Percentiles rank a stretch among this genome's conserved stretches.
phyloP scores from a whole-genome alignment of 1,140 invertebrate species.

The Drosophila asahinai region DNA sequence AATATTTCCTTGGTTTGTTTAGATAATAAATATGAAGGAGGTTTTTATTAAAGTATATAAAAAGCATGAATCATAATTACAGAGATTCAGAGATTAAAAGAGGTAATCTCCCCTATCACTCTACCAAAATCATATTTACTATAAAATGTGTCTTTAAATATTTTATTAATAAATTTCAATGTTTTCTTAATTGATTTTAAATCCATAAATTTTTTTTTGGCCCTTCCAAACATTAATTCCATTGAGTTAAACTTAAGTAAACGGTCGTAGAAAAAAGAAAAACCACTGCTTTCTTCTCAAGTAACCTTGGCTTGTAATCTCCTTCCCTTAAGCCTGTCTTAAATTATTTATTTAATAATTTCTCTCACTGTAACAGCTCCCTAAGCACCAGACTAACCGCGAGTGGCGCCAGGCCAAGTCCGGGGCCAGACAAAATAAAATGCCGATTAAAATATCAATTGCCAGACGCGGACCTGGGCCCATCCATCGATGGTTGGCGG shows the following conservation, averaged over 20 bases:
- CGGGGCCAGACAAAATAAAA: constrained; percentile 69
- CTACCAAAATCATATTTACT: no score
- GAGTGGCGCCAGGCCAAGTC: constrained; percentile 54
- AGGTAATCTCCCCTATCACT: no score
- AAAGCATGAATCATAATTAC: no score
- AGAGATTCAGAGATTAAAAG: no score
- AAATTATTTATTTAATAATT: not conserved
- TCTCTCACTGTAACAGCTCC: constrained; percentile 44
- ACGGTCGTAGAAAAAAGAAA: no score
- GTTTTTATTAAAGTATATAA: not conserved
- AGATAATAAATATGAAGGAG: no score
- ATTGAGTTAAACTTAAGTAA: no score
- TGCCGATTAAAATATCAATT: constrained; percentile 81
- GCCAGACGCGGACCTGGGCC: constrained; percentile 34
- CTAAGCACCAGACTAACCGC: constrained; percentile 55
- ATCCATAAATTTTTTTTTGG: not conserved
- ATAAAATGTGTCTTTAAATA: no score
- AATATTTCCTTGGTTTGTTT: rapidly evolving
- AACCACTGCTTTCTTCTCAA: no score
- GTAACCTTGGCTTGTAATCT: not conserved
- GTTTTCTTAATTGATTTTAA: not conserved
- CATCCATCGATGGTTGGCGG: constrained; percentile 44
- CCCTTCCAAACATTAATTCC: no score
- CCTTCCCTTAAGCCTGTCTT: not conserved
- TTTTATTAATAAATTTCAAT: not conserved